Conservation (phyloP, 2,888 invertebrate genomes). For the Spicauda simplicius region DNA sequence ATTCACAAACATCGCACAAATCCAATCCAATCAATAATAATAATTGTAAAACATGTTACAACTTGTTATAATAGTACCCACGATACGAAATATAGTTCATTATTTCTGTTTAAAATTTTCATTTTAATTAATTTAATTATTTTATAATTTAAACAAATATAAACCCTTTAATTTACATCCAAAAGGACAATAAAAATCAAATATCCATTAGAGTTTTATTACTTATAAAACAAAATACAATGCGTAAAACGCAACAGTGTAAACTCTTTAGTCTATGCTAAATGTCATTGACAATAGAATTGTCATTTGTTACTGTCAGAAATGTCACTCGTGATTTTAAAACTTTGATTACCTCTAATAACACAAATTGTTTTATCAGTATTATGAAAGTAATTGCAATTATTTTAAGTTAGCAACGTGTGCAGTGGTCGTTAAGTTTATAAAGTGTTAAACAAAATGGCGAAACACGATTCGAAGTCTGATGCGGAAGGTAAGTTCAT, state of each 20-base stretch:
- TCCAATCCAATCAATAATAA: too few species aligned
- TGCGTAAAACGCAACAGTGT: too few species aligned
- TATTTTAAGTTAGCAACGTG: not conserved
- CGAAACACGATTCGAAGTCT: slow-evolving; percentile 48
- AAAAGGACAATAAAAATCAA: too few species aligned
- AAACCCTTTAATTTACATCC: too few species aligned
- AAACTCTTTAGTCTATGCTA: too few species aligned
- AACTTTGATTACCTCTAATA: not conserved
- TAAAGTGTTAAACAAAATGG: slow-evolving; percentile 10
- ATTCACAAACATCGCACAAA: too few species aligned
- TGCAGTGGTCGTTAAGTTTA: not conserved
- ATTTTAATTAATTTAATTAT: too few species aligned
- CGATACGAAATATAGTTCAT: too few species aligned
- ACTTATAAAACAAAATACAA: too few species aligned
- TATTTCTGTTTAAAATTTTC: too few species aligned
- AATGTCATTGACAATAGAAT: not conserved
- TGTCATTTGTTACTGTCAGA: not conserved
- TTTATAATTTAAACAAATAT: too few species aligned
- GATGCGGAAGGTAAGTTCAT: slow-evolving; percentile 55
- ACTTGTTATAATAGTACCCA: not conserved
- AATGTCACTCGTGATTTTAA: not conserved
- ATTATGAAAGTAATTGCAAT: not conserved
- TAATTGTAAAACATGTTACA: not conserved
- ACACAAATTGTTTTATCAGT: not conserved
- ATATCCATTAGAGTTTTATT: too few species aligned